These are phyloP conservation scores for Uropetala carovei DNA, from an alignment of 2,888 invertebrate genomes.

Conservation along the genomic window DNA sequence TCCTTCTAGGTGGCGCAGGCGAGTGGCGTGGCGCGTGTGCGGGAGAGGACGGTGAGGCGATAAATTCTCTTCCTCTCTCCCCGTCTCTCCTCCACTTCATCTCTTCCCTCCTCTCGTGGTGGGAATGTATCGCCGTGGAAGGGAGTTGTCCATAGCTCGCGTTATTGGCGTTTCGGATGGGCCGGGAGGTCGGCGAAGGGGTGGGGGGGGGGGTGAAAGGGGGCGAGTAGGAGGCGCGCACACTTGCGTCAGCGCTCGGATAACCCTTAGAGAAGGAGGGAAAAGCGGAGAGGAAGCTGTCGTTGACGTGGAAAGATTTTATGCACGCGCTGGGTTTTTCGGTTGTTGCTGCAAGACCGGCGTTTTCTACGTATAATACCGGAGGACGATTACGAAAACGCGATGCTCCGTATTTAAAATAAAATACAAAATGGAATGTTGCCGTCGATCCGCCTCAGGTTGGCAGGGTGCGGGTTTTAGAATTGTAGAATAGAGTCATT, in stretches of 20 bases:
- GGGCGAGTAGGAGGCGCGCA: neutral
- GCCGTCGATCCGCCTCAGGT: too few relatives aligned
- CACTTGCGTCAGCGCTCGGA: neutral
- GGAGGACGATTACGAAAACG: too few relatives aligned
- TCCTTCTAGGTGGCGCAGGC: neutral
- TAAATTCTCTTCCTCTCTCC: neutral
- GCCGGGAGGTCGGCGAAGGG: neutral
- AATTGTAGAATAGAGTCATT: too few relatives aligned
- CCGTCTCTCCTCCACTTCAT: neutral
- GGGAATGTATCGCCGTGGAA: neutral
- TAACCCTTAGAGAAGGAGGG: neutral
- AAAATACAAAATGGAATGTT: too few relatives aligned
- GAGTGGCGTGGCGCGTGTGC: neutral
- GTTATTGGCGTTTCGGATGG: constrained; percentile 11
- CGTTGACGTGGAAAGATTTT: neutral
- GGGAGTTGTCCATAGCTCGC: neutral
- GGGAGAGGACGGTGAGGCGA: neutral
- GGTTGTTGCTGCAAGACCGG: too few relatives aligned
- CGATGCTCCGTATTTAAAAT: too few relatives aligned
- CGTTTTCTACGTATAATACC: too few relatives aligned
- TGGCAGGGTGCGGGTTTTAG: too few relatives aligned
- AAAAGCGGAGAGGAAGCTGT: neutral
- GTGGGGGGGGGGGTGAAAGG: neutral
- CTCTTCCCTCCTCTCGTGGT: neutral
- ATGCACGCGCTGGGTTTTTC: neutral